Conservation (phyloP, 2,888 invertebrate genomes). For the Rotaria macrura region DNA sequence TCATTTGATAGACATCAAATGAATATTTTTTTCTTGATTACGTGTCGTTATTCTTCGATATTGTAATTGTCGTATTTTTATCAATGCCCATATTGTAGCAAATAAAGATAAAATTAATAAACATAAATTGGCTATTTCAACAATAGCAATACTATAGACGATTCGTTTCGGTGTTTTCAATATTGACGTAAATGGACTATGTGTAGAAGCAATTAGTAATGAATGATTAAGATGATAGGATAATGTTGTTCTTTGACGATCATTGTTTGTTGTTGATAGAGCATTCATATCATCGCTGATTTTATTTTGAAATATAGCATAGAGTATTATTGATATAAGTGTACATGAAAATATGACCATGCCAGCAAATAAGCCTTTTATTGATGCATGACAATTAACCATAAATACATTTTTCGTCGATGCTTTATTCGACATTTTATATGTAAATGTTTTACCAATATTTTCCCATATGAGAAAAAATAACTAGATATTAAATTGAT, state of each 20-base stretch:
- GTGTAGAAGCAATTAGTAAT: not conserved
- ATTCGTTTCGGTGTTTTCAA: not conserved
- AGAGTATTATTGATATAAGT: conserved; percentile 26
- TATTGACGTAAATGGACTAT: not conserved
- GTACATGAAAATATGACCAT: conserved; percentile 29
- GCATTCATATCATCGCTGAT: not conserved
- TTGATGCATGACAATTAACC: conserved; percentile 32
- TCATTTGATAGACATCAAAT: no score
- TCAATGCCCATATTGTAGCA: not conserved
- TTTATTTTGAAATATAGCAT: conserved; percentile 23
- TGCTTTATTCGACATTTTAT: conserved; percentile 6
- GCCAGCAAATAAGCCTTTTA: conserved; percentile 32
- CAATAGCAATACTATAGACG: not conserved
- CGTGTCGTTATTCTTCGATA: conserved; percentile 1
- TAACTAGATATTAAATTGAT: not conserved
- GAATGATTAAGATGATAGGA: not conserved
- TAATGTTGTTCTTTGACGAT: not conserved
- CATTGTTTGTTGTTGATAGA: not conserved
- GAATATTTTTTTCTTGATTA: not conserved
- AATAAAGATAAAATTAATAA: not conserved
- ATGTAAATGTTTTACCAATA: not conserved
- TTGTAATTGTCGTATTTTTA: not conserved
- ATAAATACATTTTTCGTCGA: conserved; percentile 25
- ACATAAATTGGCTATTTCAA: conserved; percentile 13
- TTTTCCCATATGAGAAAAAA: conserved; percentile 19